Conservation (phyloP, 2,797 vertebrate species). For the Hipposideros larvatus region DNA sequence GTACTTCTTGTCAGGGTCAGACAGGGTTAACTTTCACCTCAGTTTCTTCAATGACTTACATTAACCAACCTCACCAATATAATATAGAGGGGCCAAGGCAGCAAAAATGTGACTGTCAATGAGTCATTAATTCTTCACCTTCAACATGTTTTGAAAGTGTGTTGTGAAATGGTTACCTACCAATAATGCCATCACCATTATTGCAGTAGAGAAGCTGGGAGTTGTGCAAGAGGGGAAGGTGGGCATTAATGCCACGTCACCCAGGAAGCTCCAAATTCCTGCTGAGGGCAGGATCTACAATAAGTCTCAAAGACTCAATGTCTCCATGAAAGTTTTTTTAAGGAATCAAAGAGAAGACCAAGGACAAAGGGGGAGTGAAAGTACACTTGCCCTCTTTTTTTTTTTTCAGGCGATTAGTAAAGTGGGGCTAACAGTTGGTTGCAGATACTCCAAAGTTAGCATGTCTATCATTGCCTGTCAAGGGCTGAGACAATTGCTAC, state of each 20-base stretch:
- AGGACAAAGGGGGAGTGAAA: neutral
- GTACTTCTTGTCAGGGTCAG: neutral
- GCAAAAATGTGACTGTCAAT: constrained; percentile 51
- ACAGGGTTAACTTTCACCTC: constrained; percentile 53
- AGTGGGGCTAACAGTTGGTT: neutral
- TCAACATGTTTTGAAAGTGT: constrained; percentile 76
- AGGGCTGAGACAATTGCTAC: neutral
- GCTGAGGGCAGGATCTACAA: neutral
- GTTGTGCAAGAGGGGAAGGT: constrained; percentile 70
- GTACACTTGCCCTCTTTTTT: neutral
- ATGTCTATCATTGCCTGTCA: neutral
- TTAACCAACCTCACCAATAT: neutral
- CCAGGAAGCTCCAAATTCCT: constrained; percentile 13
- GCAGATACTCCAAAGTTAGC: neutral
- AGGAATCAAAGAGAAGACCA: neutral
- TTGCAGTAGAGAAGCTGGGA: neutral
- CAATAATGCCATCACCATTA: constrained; percentile 61
- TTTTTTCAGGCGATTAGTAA: neutral
- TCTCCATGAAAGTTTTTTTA: neutral
- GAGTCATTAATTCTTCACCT: constrained; percentile 77
- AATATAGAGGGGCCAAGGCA: neutral
- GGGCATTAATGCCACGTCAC: constrained; percentile 30
- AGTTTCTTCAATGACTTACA: neutral
- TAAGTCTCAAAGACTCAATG: neutral
- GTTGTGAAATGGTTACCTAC: constrained; percentile 77